Percentiles rank a stretch among this genome's conserved stretches.
These are phyloP conservation scores for Amphipoea lucens DNA, from an alignment of 2,888 invertebrate genomes.

Conservation along the genomic window DNA sequence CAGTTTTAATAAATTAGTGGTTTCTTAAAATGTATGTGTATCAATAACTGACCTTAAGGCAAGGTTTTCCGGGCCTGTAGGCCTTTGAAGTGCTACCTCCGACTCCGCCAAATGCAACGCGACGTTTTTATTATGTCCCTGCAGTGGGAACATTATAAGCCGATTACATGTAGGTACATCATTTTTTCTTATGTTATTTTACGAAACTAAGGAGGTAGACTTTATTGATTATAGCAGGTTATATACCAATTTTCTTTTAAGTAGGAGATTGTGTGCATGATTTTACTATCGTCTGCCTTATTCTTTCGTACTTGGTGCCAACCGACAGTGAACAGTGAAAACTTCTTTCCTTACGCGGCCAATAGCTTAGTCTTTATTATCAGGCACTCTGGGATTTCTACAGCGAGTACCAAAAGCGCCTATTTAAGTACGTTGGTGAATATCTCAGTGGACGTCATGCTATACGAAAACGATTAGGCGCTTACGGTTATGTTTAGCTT, in stretches of 20 bases:
- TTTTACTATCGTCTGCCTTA: background rate
- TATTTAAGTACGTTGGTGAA: background rate
- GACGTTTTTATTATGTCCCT: background rate
- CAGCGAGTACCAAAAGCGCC: background rate
- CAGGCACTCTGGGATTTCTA: slow-evolving; percentile 27
- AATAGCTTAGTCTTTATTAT: background rate
- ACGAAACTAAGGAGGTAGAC: background rate
- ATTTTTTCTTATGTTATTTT: background rate
- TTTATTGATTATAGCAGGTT: background rate
- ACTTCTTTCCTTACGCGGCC: background rate
- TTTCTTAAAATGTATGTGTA: background rate
- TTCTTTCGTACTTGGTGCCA: background rate
- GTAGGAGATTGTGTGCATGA: background rate
- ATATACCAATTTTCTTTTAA: background rate
- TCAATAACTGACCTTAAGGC: background rate
- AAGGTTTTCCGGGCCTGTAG: background rate
- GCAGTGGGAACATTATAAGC: background rate
- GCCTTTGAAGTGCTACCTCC: background rate
- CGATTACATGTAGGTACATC: background rate
- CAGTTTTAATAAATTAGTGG: background rate
- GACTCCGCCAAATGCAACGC: background rate
- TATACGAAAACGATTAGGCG: slow-evolving; percentile 13
- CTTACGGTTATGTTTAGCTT: background rate
- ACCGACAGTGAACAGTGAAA: background rate
- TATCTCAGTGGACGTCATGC: slow-evolving; percentile 1